Conservation (phyloP, 2,888 invertebrate species). For the Thereva unica region DNA sequence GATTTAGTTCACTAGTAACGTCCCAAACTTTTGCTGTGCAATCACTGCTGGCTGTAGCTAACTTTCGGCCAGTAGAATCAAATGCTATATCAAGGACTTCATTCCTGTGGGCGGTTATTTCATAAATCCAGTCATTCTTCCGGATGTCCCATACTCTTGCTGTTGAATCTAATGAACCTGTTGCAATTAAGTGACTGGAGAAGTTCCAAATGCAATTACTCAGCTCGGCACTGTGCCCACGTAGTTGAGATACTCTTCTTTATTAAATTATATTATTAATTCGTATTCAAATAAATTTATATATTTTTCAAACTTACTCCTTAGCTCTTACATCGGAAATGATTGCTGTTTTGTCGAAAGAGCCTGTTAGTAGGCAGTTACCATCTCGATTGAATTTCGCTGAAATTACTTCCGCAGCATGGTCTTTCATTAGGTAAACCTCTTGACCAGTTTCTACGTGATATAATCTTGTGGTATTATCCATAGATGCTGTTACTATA, state of each 20-base stretch:
- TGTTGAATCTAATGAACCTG: conserved; percentile 72
- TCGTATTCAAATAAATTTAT: not conserved
- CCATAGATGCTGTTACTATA: conserved; percentile 77
- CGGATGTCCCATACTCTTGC: conserved; percentile 73
- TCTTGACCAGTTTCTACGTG: conserved; percentile 70
- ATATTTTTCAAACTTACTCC: conserved; percentile 56
- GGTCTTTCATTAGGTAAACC: conserved; percentile 66
- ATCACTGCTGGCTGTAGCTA: conserved; percentile 78
- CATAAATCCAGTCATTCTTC: conserved; percentile 61
- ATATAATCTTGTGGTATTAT: conserved; percentile 73
- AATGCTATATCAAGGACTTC: conserved; percentile 78
- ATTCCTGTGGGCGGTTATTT: conserved; percentile 66
- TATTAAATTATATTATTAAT: conserved; percentile 17
- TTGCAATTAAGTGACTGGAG: conserved; percentile 68
- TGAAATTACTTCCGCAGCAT: conserved; percentile 76
- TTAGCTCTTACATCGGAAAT: conserved; percentile 74
- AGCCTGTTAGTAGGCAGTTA: conserved; percentile 73
- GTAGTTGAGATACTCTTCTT: conserved; percentile 64
- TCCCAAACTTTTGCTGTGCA: conserved; percentile 75
- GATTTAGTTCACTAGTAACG: conserved; percentile 62
- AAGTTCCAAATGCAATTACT: conserved; percentile 73
- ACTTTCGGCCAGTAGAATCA: conserved; percentile 71
- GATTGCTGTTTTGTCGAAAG: conserved; percentile 76
- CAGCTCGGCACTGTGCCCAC: conserved; percentile 69
- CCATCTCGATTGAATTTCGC: conserved; percentile 73